Evolutionary conservation across 1,140 invertebrate genomes (phyloP).

Genomic region (Sitophilus oryzae): DNA sequence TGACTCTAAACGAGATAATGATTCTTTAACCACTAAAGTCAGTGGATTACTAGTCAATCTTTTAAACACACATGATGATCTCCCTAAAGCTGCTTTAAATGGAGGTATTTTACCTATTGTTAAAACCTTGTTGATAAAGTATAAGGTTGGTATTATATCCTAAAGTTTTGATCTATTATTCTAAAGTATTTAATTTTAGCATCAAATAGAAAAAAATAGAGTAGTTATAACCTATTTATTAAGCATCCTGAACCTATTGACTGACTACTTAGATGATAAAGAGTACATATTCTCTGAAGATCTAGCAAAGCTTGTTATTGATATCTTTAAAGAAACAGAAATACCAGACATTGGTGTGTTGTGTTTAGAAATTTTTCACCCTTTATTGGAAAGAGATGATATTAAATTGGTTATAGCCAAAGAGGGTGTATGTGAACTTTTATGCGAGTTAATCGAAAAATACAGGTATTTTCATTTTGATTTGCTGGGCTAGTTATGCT

Average conservation of each 20-base stretch:
- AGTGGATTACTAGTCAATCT: conserved; percentile 73
- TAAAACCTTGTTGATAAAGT: conserved; percentile 45
- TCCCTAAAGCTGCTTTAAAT: conserved; percentile 60
- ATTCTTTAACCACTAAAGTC: conserved; percentile 27
- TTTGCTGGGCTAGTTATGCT: neutral
- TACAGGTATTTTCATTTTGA: conserved; percentile 45
- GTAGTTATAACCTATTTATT: conserved; percentile 54
- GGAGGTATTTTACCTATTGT: conserved; percentile 59
- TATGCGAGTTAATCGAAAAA: conserved; percentile 69
- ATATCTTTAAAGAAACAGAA: conserved; percentile 55
- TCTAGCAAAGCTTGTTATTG: conserved; percentile 53
- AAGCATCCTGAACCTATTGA: conserved; percentile 66
- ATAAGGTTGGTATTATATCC: conserved; percentile 20
- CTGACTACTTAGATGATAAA: conserved; percentile 57
- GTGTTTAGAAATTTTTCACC: conserved; percentile 68
- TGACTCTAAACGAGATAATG: conserved; percentile 25
- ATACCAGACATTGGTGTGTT: conserved; percentile 65
- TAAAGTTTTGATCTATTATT: no score
- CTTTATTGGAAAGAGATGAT: conserved; percentile 70
- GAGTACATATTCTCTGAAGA: conserved; percentile 47
- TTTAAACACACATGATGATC: conserved; percentile 64
- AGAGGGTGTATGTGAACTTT: conserved; percentile 65
- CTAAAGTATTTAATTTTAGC: conserved; percentile 3
- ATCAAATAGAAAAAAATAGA: conserved; percentile 24
- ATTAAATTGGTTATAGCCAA: conserved; percentile 70